Conservation (phyloP, 2,797 vertebrate genomes). For the Coreius guichenoti region DNA sequence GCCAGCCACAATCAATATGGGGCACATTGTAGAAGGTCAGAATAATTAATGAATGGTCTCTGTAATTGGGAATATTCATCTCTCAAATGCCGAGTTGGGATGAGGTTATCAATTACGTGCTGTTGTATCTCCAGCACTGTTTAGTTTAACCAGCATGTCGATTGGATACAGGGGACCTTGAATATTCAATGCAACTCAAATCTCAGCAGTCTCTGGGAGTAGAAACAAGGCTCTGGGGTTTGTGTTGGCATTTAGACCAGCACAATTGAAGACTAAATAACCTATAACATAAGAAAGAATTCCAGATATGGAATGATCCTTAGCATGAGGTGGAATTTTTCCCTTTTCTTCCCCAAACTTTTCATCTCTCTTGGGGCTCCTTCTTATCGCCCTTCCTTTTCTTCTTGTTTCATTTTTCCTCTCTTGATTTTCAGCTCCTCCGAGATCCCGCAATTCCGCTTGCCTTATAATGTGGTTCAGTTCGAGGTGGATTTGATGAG, state of each 20-base stretch:
- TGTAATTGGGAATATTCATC: constrained; percentile 80
- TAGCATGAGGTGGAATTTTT: constrained; percentile 35
- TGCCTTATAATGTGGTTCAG: constrained; percentile 89
- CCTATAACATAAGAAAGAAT: constrained; percentile 56
- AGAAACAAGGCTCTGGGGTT: constrained; percentile 52
- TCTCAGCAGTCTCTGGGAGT: constrained; percentile 40
- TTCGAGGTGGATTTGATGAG: constrained; percentile 94
- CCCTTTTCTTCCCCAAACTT: constrained; percentile 5
- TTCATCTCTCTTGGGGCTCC: constrained; percentile 13
- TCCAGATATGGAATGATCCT: constrained; percentile 49
- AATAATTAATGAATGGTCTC: constrained; percentile 73
- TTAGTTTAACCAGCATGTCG: constrained; percentile 33
- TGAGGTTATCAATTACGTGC: constrained; percentile 69
- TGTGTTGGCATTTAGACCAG: constrained; percentile 37
- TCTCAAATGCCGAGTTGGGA: constrained; percentile 72
- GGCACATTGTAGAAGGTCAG: constrained; percentile 77
- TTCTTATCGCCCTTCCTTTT: constrained; percentile 17
- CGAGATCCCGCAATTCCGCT: constrained; percentile 94
- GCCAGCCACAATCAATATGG: constrained; percentile 71
- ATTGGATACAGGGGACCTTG: constrained; percentile 28
- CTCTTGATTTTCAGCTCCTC: constrained; percentile 77
- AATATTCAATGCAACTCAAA: constrained; percentile 44
- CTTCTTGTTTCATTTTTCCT: constrained; percentile 25
- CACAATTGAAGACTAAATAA: constrained; percentile 26
- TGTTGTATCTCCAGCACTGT: constrained; percentile 26